Evolutionary conservation across 1,140 invertebrate genomes (phyloP).

Genomic region (Oryctes rhinoceros): DNA sequence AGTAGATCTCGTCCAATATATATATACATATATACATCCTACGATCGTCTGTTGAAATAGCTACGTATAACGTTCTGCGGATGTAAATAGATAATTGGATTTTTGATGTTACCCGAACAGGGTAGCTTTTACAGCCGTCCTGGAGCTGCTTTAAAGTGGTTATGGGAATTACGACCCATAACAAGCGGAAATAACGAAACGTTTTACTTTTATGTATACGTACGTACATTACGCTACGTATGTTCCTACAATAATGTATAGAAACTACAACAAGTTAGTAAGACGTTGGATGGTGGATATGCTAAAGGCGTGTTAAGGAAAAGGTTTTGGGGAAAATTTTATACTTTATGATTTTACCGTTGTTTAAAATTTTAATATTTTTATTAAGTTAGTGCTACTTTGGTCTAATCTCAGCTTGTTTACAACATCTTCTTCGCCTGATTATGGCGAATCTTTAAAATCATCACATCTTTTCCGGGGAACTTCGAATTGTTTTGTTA

Average conservation of each 20-base stretch:
- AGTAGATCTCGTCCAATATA: neutral
- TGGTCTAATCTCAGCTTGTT: no score
- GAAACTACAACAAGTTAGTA: neutral
- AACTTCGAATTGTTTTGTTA: no score
- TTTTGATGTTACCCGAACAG: constrained; percentile 4
- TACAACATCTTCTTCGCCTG: no score
- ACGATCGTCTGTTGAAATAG: neutral
- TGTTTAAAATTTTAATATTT: no score
- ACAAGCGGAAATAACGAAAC: neutral
- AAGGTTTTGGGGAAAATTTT: no score
- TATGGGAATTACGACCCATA: neutral
- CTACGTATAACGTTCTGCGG: neutral
- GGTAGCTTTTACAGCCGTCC: neutral
- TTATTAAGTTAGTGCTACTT: no score
- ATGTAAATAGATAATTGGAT: constrained; percentile 19
- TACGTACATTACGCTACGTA: neutral
- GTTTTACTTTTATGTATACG: neutral
- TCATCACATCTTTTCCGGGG: no score
- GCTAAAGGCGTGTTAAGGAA: no score
- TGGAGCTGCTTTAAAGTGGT: neutral
- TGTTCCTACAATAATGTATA: neutral
- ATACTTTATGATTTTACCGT: no score
- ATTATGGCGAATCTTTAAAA: no score
- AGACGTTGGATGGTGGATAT: no score
- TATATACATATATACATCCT: neutral